These are phyloP conservation scores for Podotricha telesiphe DNA, from an alignment of 2,888 invertebrate genomes.

Conservation along the genomic window DNA sequence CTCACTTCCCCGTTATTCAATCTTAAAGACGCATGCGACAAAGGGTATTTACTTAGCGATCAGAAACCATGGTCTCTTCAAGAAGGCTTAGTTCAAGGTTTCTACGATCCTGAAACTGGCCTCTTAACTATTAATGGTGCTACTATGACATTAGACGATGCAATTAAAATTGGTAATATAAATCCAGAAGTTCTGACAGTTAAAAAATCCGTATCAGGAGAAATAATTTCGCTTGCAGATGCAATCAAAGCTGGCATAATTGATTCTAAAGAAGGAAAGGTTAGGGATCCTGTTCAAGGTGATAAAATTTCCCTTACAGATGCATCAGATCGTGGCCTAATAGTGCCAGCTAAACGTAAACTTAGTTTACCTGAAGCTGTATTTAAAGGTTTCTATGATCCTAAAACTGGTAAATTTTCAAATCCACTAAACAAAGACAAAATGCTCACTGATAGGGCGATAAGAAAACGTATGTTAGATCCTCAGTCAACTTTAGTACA, in stretches of 20 bases:
- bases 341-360: constrained; percentile 91
- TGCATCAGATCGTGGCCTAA: constrained; percentile 91
- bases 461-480: constrained; percentile 92
- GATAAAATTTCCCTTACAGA: constrained; percentile 90
- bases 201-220: constrained; percentile 90
- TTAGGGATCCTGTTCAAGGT: constrained; percentile 89
- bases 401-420: constrained; percentile 91
- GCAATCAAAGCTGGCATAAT: constrained; percentile 90
- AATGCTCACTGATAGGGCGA: constrained; percentile 91
- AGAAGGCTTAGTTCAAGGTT: constrained; percentile 91
- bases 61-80: constrained; percentile 92
- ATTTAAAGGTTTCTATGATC: constrained; percentile 95
- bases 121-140: constrained; percentile 87
- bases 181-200: constrained; percentile 90
- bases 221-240: constrained; percentile 90
- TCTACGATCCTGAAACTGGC: constrained; percentile 90
- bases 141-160: constrained; percentile 88
- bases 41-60: constrained; percentile 91
- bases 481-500: constrained; percentile 93
- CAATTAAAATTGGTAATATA: constrained; percentile 89
- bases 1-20: constrained; percentile 88
- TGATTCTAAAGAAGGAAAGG: constrained; percentile 91
- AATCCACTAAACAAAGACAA: constrained; percentile 91
- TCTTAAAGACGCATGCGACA: constrained; percentile 90
- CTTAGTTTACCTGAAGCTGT: constrained; percentile 94